phyloP scores from a whole-genome alignment of 2,888 invertebrate species.

The Hofmannophila pseudospretella region DNA sequence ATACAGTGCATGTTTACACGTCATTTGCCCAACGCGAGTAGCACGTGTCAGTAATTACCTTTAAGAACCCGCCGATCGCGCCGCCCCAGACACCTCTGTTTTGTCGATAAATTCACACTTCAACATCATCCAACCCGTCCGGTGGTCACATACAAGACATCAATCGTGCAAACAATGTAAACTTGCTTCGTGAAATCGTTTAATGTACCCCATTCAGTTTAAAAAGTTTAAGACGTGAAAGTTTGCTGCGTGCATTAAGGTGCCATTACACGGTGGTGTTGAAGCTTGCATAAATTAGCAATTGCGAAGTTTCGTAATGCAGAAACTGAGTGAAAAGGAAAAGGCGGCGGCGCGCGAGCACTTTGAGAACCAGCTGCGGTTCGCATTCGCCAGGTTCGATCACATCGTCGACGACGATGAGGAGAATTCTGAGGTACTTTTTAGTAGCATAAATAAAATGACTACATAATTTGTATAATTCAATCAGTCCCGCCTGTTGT shows the following conservation, averaged over 20 bases:
- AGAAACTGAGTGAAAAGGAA: conserved; percentile 24
- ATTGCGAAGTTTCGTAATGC: not conserved
- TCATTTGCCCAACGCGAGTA: not conserved
- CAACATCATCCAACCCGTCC: conserved; percentile 8
- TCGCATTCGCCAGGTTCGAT: conserved; percentile 60
- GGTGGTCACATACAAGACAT: too few relatives aligned
- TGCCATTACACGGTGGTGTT: not conserved
- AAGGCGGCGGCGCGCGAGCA: conserved; percentile 57
- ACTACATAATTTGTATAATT: too few relatives aligned
- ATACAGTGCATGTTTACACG: not conserved
- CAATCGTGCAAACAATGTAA: too few relatives aligned
- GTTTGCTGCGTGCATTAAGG: too few relatives aligned
- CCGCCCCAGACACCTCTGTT: conserved; percentile 46
- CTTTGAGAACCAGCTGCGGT: conserved; percentile 64
- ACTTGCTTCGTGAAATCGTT: too few relatives aligned
- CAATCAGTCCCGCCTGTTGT: too few relatives aligned
- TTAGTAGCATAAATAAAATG: too few relatives aligned
- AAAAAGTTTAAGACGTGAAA: too few relatives aligned
- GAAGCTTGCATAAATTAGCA: not conserved
- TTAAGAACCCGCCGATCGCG: not conserved
- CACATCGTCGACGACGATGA: conserved; percentile 59
- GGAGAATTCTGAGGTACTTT: conserved; percentile 57
- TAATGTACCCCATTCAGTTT: too few relatives aligned
- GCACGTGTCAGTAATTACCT: not conserved
- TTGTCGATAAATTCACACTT: conserved; percentile 68